Percentiles rank a stretch among this genome's conserved stretches.
phyloP scores from a whole-genome alignment of 2,888 invertebrate species.

The Pseudococcus jackbeardsleyi region DNA sequence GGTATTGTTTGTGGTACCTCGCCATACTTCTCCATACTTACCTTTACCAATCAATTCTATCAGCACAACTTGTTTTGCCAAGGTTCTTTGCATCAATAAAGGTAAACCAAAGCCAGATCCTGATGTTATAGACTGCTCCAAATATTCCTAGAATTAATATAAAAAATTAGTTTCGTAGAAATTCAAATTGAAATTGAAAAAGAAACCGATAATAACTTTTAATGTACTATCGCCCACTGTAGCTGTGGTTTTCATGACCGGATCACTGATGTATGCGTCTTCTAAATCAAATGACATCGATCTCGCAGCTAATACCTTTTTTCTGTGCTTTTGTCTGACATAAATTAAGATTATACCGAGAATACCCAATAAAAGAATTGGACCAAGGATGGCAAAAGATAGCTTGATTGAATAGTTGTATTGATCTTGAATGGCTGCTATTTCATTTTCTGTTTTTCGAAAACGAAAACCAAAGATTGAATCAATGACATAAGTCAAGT shows the following conservation, averaged over 20 bases:
- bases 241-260: background rate
- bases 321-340: conserved; percentile 32
- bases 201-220: conserved; percentile 69
- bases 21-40: conserved; percentile 94
- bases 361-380: conserved; percentile 75
- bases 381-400: conserved; percentile 77
- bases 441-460: conserved; percentile 77
- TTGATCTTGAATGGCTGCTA: background rate
- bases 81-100: conserved; percentile 89
- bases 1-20: conserved; percentile 86
- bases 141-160: conserved; percentile 76
- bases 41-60: conserved; percentile 89
- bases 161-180: background rate
- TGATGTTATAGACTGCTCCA: conserved; percentile 85
- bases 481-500: background rate
- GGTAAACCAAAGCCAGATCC: conserved; percentile 95
- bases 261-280: conserved; percentile 52
- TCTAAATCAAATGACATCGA: conserved; percentile 24
- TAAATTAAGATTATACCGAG: conserved; percentile 72
- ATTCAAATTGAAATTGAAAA: conserved; percentile 78
- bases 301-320: conserved; percentile 5
- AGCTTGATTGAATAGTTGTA: conserved; percentile 79
- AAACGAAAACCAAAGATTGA: too few species aligned
- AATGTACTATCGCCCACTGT: conserved; percentile 50
- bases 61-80: conserved; percentile 91